These are phyloP conservation scores for Sinelater perroti DNA, from an alignment of 2,888 invertebrate species.

Conservation along the genomic window DNA sequence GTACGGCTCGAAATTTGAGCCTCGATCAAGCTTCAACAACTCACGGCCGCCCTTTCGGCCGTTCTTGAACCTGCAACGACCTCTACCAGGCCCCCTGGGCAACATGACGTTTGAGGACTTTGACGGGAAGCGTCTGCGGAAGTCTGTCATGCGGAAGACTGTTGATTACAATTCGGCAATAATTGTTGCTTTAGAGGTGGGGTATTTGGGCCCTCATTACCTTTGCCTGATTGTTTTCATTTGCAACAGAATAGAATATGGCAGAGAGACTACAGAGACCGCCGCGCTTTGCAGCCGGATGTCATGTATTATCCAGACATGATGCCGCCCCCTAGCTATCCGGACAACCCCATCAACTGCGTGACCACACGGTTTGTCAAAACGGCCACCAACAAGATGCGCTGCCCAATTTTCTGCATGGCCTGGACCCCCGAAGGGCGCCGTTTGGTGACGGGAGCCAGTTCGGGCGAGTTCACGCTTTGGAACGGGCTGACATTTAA, in stretches of 20 bases:
- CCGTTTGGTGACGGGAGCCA: conserved; percentile 96
- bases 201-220: conserved; percentile 43
- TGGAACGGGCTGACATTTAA: conserved; percentile 99
- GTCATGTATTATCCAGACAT: conserved; percentile 93
- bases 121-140: conserved; percentile 94
- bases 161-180: conserved; percentile 98
- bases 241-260: conserved; percentile 82
- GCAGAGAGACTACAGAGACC: conserved; percentile 93
- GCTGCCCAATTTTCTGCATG: conserved; percentile 98
- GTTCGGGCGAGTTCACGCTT: conserved; percentile 98
- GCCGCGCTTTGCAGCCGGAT: conserved; percentile 91
- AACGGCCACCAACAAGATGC: conserved; percentile 99
- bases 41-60: conserved; percentile 56
- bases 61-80: conserved; percentile 58
- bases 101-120: conserved; percentile 86
- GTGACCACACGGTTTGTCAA: conserved; percentile 95
- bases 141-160: conserved; percentile 96
- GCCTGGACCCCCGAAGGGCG: conserved; percentile 99
- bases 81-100: conserved; percentile 62
- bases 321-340: conserved; percentile 92
- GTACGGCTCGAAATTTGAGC: conserved; percentile 36
- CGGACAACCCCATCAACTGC: conserved; percentile 96
- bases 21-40: conserved; percentile 35
- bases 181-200: conserved; percentile 88
- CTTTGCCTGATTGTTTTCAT: not conserved